Percentiles rank a stretch among this genome's conserved stretches.
These are phyloP conservation scores for Pteromalus puparum DNA, from an alignment of 1,140 invertebrate genomes.

Conservation along the genomic window DNA sequence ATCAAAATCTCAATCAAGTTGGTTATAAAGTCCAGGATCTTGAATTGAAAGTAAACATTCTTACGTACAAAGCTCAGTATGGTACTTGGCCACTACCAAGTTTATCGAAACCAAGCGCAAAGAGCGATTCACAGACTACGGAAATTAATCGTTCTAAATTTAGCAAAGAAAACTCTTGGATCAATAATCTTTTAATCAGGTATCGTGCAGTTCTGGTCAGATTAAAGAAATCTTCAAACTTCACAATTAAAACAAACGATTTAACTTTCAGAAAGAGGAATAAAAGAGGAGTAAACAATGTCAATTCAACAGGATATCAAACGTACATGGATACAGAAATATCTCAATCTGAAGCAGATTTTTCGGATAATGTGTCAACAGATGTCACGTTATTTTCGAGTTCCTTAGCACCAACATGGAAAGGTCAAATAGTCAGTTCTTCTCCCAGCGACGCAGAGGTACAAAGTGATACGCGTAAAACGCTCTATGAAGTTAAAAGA, in stretches of 20 bases:
- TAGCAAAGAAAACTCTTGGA: constrained; percentile 58
- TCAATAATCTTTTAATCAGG: constrained; percentile 61
- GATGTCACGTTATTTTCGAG: background rate
- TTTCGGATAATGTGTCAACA: background rate
- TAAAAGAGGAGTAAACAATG: background rate
- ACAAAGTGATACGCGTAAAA: constrained; percentile 44
- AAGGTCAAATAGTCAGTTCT: background rate
- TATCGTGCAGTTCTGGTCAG: constrained; percentile 20
- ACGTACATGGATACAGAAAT: background rate
- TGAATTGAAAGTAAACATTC: constrained; percentile 66
- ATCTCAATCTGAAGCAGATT: background rate
- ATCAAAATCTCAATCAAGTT: constrained; percentile 57
- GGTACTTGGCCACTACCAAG: constrained; percentile 64
- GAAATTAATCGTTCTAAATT: constrained; percentile 55
- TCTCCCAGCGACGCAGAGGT: background rate
- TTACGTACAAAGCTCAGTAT: constrained; percentile 69
- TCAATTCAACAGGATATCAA: background rate
- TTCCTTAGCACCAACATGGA: background rate
- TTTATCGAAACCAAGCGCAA: constrained; percentile 56
- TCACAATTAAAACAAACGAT: background rate
- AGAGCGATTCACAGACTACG: constrained; percentile 33
- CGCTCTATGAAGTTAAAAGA: constrained; percentile 55
- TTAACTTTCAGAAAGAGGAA: constrained; percentile 9
- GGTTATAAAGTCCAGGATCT: constrained; percentile 64
- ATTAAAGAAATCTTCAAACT: background rate